Percentiles rank a stretch among this genome's conserved stretches.
Conservation (phyloP, 2,888 invertebrate genomes). For the Seira ritae region DNA sequence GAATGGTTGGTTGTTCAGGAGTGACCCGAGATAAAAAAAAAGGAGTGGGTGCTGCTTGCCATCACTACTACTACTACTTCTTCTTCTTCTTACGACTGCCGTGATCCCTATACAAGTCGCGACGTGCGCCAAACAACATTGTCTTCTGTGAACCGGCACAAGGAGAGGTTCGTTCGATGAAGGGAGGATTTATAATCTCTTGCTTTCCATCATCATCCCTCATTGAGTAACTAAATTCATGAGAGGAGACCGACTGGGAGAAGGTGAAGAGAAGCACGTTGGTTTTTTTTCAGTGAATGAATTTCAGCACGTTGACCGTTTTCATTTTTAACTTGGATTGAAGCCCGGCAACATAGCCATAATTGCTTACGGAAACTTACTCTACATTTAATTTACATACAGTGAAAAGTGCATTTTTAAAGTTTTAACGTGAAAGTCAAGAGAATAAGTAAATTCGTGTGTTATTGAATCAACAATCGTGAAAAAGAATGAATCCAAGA, state of each 20-base stretch:
- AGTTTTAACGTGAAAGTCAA: too few species aligned
- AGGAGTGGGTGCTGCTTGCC: conserved; percentile 2
- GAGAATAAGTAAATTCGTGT: too few species aligned
- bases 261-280: too few species aligned
- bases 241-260: too few species aligned
- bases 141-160: conserved; percentile 9
- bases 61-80: too few species aligned
- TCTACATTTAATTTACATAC: not conserved
- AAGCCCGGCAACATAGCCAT: not conserved
- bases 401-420: not conserved
- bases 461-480: not conserved
- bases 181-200: conserved; percentile 12
- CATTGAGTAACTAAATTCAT: not conserved
- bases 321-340: not conserved
- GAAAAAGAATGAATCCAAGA: conserved; percentile 69
- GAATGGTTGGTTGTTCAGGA: conserved; percentile 4
- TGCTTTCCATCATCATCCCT: not conserved
- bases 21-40: conserved; percentile 10
- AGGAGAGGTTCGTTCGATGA: conserved; percentile 2
- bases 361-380: too few species aligned
- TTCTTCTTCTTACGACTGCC: not conserved
- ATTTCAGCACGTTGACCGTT: conserved; percentile 1
- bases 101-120: conserved; percentile 6
- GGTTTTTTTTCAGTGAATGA: too few species aligned
- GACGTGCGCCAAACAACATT: conserved; percentile 16